phyloP scores from a whole-genome alignment of 2,888 invertebrate genomes.

The Melinopterus prodromus region DNA sequence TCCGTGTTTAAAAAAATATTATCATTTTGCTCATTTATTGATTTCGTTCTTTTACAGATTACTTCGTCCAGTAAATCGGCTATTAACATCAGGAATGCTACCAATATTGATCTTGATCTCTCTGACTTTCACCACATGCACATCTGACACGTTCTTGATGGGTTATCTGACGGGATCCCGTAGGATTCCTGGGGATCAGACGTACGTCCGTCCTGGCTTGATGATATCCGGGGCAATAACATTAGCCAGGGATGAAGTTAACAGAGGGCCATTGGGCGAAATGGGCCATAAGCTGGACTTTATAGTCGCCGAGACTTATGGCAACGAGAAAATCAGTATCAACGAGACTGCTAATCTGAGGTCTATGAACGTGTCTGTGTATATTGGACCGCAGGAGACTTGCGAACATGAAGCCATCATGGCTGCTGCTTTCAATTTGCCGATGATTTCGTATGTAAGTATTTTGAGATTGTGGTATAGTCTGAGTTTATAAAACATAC shows the following conservation, averaged over 20 bases:
- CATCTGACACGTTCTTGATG: slow-evolving; percentile 69
- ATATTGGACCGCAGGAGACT: slow-evolving; percentile 90
- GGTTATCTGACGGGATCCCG: slow-evolving; percentile 89
- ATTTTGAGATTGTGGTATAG: background rate
- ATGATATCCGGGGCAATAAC: slow-evolving; percentile 85
- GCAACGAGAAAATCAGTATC: slow-evolving; percentile 88
- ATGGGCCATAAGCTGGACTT: slow-evolving; percentile 81
- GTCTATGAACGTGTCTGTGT: slow-evolving; percentile 82
- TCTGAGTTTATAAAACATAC: no score
- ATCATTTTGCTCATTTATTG: background rate
- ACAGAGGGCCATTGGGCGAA: slow-evolving; percentile 61
- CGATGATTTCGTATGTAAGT: slow-evolving; percentile 97
- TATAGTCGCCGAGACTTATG: slow-evolving; percentile 88
- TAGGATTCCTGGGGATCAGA: slow-evolving; percentile 77
- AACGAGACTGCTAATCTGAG: slow-evolving; percentile 84
- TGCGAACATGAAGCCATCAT: slow-evolving; percentile 93
- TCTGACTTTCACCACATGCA: slow-evolving; percentile 28
- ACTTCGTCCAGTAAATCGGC: background rate
- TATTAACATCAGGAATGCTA: slow-evolving; percentile 12
- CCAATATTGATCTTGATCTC: slow-evolving; percentile 5
- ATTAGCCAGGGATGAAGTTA: slow-evolving; percentile 85
- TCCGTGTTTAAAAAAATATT: background rate
- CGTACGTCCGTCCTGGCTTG: slow-evolving; percentile 80
- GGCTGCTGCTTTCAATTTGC: slow-evolving; percentile 92
- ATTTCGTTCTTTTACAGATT: background rate